These are phyloP conservation scores for Notarius quadriscutis DNA, from an alignment of 2,113 vertebrate genomes.

Conservation along the genomic window DNA sequence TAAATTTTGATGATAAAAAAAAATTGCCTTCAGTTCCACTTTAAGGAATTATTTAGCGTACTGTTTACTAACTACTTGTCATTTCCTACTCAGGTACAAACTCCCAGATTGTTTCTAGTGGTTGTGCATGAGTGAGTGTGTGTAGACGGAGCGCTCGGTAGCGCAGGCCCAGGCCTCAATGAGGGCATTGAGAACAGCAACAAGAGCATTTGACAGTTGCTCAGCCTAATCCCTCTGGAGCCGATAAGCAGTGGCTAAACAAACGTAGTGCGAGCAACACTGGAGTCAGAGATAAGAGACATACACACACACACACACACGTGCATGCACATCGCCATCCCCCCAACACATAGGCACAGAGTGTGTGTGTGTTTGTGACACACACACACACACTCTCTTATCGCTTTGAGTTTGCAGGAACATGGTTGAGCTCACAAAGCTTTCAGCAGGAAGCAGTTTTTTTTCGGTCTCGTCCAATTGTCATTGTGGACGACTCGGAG, in stretches of 20 bases:
- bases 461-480: conserved; percentile 16
- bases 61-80: neutral
- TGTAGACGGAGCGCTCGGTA: neutral
- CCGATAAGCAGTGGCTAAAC: conserved; percentile 71
- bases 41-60: no score
- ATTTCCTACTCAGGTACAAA: neutral
- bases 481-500: neutral
- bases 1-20: no score
- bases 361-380: no score
- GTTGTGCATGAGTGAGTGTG: neutral
- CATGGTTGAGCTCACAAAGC: conserved; percentile 64
- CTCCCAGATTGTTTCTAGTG: neutral
- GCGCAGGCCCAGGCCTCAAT: conserved; percentile 15
- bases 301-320: conserved; percentile 40
- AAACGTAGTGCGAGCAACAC: conserved; percentile 67
- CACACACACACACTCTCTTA: conserved; percentile 48
- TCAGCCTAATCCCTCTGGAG: conserved; percentile 60
- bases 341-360: conserved; percentile 1
- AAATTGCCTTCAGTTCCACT: no score
- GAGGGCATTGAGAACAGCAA: conserved; percentile 27
- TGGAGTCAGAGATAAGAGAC: conserved; percentile 68
- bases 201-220: conserved; percentile 63
- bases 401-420: conserved; percentile 63
- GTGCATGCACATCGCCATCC: neutral
- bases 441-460: conserved; percentile 56